A percentile compares a stretch with the other conserved stretches of the same genome.
Evolutionary conservation across 1,140 invertebrate species (phyloP).

Genomic region (Forficula auricularia): DNA sequence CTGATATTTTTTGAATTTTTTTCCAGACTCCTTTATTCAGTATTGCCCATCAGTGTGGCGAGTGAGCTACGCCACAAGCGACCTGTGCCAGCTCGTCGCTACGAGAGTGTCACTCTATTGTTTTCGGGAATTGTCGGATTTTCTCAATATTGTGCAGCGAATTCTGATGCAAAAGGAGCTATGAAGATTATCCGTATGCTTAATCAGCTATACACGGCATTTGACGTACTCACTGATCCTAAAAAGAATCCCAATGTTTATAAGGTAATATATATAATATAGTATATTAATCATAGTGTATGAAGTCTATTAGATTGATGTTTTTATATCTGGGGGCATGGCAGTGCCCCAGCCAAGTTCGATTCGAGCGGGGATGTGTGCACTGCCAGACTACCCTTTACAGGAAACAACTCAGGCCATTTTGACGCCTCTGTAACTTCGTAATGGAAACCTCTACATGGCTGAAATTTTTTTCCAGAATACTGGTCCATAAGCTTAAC

Average conservation of each 20-base stretch:
- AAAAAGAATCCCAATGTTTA: slow-evolving; percentile 83
- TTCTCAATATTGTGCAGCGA: slow-evolving; percentile 64
- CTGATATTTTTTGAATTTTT: too few species aligned
- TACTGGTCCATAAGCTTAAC: too few species aligned
- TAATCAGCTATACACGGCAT: slow-evolving; percentile 78
- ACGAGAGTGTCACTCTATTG: slow-evolving; percentile 74
- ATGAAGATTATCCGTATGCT: slow-evolving; percentile 87
- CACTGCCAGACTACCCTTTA: too few species aligned
- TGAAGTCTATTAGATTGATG: slow-evolving; percentile 7
- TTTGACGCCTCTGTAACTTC: too few species aligned
- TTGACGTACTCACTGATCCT: slow-evolving; percentile 80
- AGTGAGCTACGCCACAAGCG: slow-evolving; percentile 78
- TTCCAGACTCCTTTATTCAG: slow-evolving; percentile 75
- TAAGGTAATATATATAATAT: slow-evolving; percentile 59
- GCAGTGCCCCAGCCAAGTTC: too few species aligned
- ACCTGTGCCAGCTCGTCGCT: slow-evolving; percentile 69
- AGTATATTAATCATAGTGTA: not conserved
- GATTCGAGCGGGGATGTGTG: too few species aligned
- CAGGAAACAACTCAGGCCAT: too few species aligned
- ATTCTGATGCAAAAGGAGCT: slow-evolving; percentile 69
- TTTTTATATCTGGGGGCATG: too few species aligned
- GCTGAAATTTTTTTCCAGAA: too few species aligned
- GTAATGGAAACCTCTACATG: too few species aligned
- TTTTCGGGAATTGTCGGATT: slow-evolving; percentile 92
- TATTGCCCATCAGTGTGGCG: slow-evolving; percentile 80